Percentiles rank a stretch among this genome's conserved stretches.
These are phyloP conservation scores for Actinia equina DNA, from an alignment of 64 coral and sea anemone genomes.

Conservation along the genomic window DNA sequence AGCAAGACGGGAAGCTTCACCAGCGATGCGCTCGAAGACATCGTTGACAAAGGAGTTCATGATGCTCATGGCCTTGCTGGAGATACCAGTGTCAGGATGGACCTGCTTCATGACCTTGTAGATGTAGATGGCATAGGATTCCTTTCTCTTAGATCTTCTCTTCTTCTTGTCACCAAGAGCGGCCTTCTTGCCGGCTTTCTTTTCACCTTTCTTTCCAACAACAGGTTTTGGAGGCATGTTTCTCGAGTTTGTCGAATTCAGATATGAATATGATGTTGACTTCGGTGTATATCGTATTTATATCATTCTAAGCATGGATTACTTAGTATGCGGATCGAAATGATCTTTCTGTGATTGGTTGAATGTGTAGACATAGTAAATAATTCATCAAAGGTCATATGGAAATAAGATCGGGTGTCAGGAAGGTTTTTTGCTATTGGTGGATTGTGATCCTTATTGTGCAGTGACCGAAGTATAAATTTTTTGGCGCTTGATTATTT, in stretches of 20 bases:
- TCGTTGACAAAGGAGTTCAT: too few relatives aligned
- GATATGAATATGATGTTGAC: too few relatives aligned
- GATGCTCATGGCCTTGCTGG: too few relatives aligned
- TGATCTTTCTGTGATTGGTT: background rate
- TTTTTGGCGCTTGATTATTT: background rate
- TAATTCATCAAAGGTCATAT: background rate
- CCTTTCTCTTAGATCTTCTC: background rate
- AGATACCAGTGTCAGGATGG: background rate
- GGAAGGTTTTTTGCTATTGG: background rate
- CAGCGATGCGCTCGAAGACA: background rate
- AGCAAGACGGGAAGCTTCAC: too few relatives aligned
- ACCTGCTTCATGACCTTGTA: conserved; percentile 17
- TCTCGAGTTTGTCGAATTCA: background rate
- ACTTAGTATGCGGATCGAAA: background rate
- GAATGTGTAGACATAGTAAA: background rate
- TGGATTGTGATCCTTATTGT: conserved; percentile 11
- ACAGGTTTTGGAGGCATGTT: conserved; percentile 1
- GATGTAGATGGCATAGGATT: conserved; percentile 16
- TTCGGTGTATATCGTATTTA: background rate
- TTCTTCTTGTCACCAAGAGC: conserved; percentile 22
- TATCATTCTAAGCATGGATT: background rate
- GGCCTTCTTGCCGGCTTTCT: conserved; percentile 21
- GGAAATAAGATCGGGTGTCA: too few relatives aligned
- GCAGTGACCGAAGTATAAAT: background rate
- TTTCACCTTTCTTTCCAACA: conserved; percentile 23